Conservation (phyloP, 2,888 invertebrate species). For the Eupeodes luniger region DNA sequence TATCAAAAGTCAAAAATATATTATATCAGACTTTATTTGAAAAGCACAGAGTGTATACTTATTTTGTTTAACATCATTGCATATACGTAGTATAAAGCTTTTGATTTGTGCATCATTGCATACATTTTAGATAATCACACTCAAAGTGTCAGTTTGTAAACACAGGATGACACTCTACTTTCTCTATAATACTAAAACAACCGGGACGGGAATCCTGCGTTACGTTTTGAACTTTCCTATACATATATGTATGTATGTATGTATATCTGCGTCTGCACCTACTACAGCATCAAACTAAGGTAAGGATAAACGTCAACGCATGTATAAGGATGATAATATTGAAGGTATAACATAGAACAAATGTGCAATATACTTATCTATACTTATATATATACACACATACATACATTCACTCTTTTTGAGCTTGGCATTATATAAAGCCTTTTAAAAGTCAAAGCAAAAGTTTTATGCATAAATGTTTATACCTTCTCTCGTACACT, state of each 20-base stretch:
- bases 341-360: background rate
- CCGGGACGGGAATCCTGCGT: constrained; percentile 41
- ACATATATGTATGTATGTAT: no score
- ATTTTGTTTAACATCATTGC: constrained; percentile 7
- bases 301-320: background rate
- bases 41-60: background rate
- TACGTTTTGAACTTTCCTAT: constrained; percentile 21
- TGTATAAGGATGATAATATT: background rate
- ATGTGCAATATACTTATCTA: background rate
- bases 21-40: background rate
- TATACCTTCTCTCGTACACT: constrained; percentile 6
- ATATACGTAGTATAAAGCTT: constrained; percentile 2
- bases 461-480: constrained; percentile 45
- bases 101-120: constrained; percentile 44
- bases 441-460: constrained; percentile 47
- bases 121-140: constrained; percentile 66
- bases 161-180: constrained; percentile 34
- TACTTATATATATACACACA: no score
- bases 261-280: no score
- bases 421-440: constrained; percentile 6
- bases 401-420: background rate
- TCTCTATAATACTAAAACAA: background rate
- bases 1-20: background rate
- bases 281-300: background rate
- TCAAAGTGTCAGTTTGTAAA: constrained; percentile 62